phyloP scores from a whole-genome alignment of 2,888 invertebrate species.

The Eupeodes luniger region DNA sequence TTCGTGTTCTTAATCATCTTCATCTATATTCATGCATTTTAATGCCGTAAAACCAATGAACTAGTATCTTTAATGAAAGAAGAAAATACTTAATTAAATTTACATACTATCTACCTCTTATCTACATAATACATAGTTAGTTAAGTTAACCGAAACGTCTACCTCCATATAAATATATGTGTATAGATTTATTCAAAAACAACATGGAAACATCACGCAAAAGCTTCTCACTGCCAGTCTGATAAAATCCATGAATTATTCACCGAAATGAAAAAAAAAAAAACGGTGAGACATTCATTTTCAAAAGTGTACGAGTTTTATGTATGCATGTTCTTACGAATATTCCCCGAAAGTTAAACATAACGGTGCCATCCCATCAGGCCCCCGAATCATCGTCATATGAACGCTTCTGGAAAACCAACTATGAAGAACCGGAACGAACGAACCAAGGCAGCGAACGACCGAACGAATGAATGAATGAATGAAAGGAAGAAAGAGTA shows the following conservation, averaged over 20 bases:
- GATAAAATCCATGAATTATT: slow-evolving; percentile 62
- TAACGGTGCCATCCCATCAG: not conserved
- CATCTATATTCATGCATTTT: slow-evolving; percentile 14
- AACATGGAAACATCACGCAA: slow-evolving; percentile 61
- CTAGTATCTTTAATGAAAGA: slow-evolving; percentile 34
- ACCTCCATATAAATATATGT: slow-evolving; percentile 9
- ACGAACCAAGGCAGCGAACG: too few relatives aligned
- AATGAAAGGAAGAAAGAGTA: slow-evolving; percentile 7
- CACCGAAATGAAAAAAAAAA: slow-evolving; percentile 29
- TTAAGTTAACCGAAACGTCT: slow-evolving; percentile 3
- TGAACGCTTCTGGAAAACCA: too few relatives aligned
- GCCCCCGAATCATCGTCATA: not conserved
- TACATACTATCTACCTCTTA: too few relatives aligned
- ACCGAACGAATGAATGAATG: too few relatives aligned
- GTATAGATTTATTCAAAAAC: slow-evolving; percentile 29
- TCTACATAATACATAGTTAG: not conserved
- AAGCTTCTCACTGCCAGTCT: slow-evolving; percentile 8
- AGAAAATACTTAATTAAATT: slow-evolving; percentile 57
- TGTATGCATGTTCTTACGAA: not conserved
- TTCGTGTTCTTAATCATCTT: not conserved
- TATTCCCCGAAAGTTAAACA: slow-evolving; percentile 14
- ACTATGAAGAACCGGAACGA: slow-evolving; percentile 2
- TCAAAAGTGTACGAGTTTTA: not conserved
- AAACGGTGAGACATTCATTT: slow-evolving; percentile 28
- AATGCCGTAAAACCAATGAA: not conserved